Base-by-base conservation (phyloP, 2,797 vertebrate genomes). In the Epinephelus coioides region DNA sequence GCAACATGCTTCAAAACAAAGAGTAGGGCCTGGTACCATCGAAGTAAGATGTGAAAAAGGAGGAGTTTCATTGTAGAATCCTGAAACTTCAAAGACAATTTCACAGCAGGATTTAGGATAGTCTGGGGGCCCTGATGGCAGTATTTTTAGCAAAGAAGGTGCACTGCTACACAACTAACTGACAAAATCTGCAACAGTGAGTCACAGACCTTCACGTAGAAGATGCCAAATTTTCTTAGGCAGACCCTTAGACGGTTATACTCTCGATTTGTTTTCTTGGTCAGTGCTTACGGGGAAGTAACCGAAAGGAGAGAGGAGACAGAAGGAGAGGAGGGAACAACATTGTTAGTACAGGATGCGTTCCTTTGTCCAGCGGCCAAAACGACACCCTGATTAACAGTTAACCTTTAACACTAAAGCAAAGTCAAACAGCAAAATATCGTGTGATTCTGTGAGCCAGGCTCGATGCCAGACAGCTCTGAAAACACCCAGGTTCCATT, bases 371-470 rank as follows among this genome's bases (percentile, higher is more conserved):
- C 68, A 13, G 46, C 0, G 0, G 79, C 76, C 81, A 86, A 73
- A 84, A 85, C 5, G 11, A 81, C 73, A 71, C 73, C 73, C 67
- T 73, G 86, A 89, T 85, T 69, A 91, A 79, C 71, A 71, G 83
- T 87, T 88, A 88, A 88, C 87, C 88, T 90, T 90, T 88, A 46
- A 70, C 83, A 79, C 57, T 25, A 53, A 62, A 53, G 60, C 86
- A 88, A 91, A 86, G 87, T 88, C 82, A 87, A 84, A 83, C 77
- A 61, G 76, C 55, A 68, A 69, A 85, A 72, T 61, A 65, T 47
- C 19, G 7, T 51, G 43, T 66, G 76, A 79, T 47, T 76, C 53
- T 67, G n/a, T 44, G 79, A 63, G 78, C 63, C 56, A 38, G 69
- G 65, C 46, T 21, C 43, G 65, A 27, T 69, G 86, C 83, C 84